phyloP scores from a whole-genome alignment of 2,888 invertebrate species.

The Uloborus plumipes region DNA sequence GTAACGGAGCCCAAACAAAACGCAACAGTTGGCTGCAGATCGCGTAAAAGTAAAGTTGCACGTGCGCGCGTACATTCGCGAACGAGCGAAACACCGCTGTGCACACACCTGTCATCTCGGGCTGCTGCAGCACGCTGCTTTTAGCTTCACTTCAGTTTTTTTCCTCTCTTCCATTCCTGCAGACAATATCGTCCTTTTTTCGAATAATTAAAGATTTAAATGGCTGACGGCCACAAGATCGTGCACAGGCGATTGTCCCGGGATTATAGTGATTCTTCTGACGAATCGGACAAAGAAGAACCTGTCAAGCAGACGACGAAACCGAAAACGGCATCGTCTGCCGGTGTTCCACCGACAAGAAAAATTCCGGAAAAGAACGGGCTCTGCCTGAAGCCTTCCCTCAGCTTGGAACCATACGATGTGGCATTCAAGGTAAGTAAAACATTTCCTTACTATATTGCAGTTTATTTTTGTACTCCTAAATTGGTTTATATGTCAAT shows the following conservation, averaged over 20 bases:
- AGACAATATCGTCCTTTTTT: background rate
- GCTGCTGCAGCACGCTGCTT: conserved; percentile 10
- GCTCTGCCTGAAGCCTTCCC: conserved; percentile 43
- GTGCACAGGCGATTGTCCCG: conserved; percentile 52
- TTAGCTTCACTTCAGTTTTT: background rate
- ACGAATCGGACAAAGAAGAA: conserved; percentile 46
- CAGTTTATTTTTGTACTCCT: too few species aligned
- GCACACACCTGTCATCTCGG: conserved; percentile 29
- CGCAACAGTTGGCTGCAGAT: conserved; percentile 47
- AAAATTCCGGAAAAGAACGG: conserved; percentile 50
- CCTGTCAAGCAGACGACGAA: conserved; percentile 2
- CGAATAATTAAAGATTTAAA: background rate
- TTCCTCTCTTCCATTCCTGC: conserved; percentile 1
- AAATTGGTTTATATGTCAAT: too few species aligned
- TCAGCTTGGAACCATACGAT: conserved; percentile 61
- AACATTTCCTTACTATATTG: too few species aligned
- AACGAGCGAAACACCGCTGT: conserved; percentile 17
- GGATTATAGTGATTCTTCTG: conserved; percentile 58
- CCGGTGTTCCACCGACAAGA: background rate
- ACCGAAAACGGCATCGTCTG: background rate
- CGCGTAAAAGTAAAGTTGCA: conserved; percentile 20
- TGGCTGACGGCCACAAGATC: conserved; percentile 44
- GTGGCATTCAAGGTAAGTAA: conserved; percentile 58
- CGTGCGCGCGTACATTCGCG: conserved; percentile 20
- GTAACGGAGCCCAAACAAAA: conserved; percentile 14